phyloP scores from a whole-genome alignment of 2,888 invertebrate species.

The Trachelus iudaicus region DNA sequence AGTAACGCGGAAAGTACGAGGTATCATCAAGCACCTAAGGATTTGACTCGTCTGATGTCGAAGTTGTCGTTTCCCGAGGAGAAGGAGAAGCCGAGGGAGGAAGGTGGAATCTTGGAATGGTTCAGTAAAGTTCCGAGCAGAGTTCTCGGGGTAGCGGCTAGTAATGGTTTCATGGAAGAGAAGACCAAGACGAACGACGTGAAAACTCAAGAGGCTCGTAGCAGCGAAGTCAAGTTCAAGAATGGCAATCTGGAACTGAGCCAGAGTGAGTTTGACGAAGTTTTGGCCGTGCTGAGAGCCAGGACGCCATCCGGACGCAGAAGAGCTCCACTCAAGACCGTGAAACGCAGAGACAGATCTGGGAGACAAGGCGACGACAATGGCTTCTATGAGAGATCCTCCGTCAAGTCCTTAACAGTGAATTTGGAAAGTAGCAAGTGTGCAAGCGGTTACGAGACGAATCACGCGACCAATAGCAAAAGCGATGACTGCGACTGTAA shows the following conservation, averaged over 20 bases:
- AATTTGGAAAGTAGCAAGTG: conserved; percentile 14
- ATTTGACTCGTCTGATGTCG: conserved; percentile 45
- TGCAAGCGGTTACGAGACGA: conserved; percentile 24
- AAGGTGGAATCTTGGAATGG: conserved; percentile 55
- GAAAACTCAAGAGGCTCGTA: conserved; percentile 28
- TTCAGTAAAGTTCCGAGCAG: conserved; percentile 52
- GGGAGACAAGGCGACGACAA: conserved; percentile 39
- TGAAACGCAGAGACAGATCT: conserved; percentile 39
- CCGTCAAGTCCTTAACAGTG: neutral
- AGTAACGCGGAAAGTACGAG: neutral
- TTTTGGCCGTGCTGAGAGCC: conserved; percentile 60
- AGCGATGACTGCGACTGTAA: conserved; percentile 18
- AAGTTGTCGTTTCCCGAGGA: conserved; percentile 52
- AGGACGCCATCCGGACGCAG: conserved; percentile 53
- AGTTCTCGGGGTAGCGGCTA: conserved; percentile 51
- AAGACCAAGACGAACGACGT: conserved; percentile 31
- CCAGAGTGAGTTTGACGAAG: conserved; percentile 64
- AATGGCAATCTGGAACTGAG: conserved; percentile 64
- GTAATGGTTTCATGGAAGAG: conserved; percentile 41
- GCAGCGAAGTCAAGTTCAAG: conserved; percentile 45
- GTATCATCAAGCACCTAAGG: conserved; percentile 10
- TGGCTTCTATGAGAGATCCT: conserved; percentile 56
- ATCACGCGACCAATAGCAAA: conserved; percentile 3
- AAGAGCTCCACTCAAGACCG: conserved; percentile 34
- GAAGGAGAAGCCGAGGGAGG: conserved; percentile 40